Base-by-base conservation (phyloP, 2,888 invertebrate genomes). In the Chesias legatella region DNA sequence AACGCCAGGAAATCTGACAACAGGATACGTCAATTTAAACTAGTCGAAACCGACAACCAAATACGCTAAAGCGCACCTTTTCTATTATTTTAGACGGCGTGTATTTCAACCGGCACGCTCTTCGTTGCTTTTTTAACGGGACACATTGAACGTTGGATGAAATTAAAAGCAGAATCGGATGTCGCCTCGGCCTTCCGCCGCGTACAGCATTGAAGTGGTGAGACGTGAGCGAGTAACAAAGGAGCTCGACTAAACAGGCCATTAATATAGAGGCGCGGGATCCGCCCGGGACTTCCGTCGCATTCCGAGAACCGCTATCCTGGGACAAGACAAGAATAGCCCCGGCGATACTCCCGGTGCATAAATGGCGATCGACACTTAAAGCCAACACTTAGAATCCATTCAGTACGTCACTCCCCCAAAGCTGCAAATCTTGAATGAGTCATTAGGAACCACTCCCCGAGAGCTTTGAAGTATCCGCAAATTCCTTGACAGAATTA, bases 11-110 rank as follows among this genome's bases (percentile, higher is more conserved):
- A 79, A 81, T 77, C 77, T 71, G 73, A 81, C 78, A 74, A 76
- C 85, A 85, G 85, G 85, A 85, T 82, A 74, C 73, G 79, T 84
- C 81, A 80, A 79, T 85, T 85, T 75, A 74, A 79, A 79, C 77
- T 74, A 79, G 73, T 73, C 63, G 73, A 77, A 81, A 73, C 68
- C 63, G 67, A 70, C 72, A 74, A 73, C 61, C 30, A 58, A 72
- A 67, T 62, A 64, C 62, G 58, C 62, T 55, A 64, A 67, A 67
- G 63, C 67, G 53, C 58, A 63, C 60, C 62, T 66, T 59, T 54
- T 45, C 61, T 66, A 67, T 77, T 73, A 69, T 75, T 63, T 52
- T 51, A 29, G 38, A 45, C 37, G 22, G 7, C 53, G 67, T 56
- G 27, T 10, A 37, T 42, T 50, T 55, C 34, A 33, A 46, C 40